Base-by-base conservation (phyloP, 2,113 vertebrate genomes). In the Macrotus californicus region DNA sequence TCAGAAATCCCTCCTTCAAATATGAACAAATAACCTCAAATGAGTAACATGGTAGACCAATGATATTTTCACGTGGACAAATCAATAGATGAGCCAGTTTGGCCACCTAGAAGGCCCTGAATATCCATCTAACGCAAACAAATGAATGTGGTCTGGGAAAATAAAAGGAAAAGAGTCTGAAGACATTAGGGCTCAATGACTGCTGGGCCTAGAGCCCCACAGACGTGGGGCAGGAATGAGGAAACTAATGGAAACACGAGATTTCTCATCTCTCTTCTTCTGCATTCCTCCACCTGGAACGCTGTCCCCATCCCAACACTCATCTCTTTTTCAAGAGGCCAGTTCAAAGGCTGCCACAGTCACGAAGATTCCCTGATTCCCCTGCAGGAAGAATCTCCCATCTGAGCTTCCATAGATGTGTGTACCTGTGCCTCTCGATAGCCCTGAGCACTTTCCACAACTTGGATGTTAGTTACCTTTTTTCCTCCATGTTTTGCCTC, bases 1-100 rank as follows among this genome's bases (percentile, higher is more conserved):
- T 56, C 43, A 72, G 70, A 93, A 79, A 87, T 18, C 54, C 31
- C 26, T 87, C 56, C 12, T 85, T 93, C 70, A 87, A 67, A 70
- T 41, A 61, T 50, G 9, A 93, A 87, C 52, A 41, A 29, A 39
- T 75, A 73, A 41, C 4, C 29, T 79, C 50, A 87, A 72, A 41
- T 50, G 39, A 73, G 69, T 21, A 29, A 80, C 34, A 41, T 7
- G 36, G 69, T 21, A 79, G 31, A 67, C 6, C 18, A 22, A 2
- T 84, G 12, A 48, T 19, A 76, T 34, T 85, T 46, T 59, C 46
- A 8, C 8, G 7, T 59, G 31, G 6, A 82, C 2, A 72, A 50
- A 22, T 48, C 7, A 52, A 52, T 24, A 83, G 13, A 50, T 91
- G 54, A 85, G 26, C 2, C 36, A 84, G 7, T 56, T 56, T 91